Conservation (phyloP, 1,140 invertebrate genomes). For the Scaptomyza pallida region DNA sequence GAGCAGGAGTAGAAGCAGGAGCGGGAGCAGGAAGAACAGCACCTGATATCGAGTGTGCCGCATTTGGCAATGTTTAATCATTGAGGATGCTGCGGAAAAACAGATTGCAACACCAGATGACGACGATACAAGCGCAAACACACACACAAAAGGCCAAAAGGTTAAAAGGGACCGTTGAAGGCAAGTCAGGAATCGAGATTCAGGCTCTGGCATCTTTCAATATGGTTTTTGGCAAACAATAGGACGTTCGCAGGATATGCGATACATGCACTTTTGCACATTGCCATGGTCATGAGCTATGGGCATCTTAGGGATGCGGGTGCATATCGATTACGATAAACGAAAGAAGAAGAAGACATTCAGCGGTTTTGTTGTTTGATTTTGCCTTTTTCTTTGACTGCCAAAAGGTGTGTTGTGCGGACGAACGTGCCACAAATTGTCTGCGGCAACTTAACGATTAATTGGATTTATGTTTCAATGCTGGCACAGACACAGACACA, state of each 20-base stretch:
- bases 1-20: neutral
- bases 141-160: constrained; percentile 56
- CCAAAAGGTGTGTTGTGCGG: constrained; percentile 55
- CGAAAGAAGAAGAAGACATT: constrained; percentile 9
- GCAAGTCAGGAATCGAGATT: neutral
- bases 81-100: constrained; percentile 67
- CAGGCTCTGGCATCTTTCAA: constrained; percentile 41
- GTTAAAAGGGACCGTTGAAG: constrained; percentile 22
- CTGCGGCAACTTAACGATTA: constrained; percentile 69
- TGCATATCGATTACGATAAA: constrained; percentile 71
- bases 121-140: constrained; percentile 31
- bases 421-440: constrained; percentile 69
- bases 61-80: constrained; percentile 77
- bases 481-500: constrained; percentile 9
- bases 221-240: constrained; percentile 59
- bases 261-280: constrained; percentile 81
- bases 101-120: constrained; percentile 79
- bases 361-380: constrained; percentile 48
- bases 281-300: constrained; percentile 79
- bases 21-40: constrained; percentile 21
- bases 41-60: constrained; percentile 55
- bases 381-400: constrained; percentile 65
- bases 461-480: constrained; percentile 68
- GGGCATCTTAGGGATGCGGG: constrained; percentile 65
- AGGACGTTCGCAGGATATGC: constrained; percentile 68